Base-by-base conservation (phyloP, 2,797 vertebrate species). In the Ptychobarbus kaznakovi region DNA sequence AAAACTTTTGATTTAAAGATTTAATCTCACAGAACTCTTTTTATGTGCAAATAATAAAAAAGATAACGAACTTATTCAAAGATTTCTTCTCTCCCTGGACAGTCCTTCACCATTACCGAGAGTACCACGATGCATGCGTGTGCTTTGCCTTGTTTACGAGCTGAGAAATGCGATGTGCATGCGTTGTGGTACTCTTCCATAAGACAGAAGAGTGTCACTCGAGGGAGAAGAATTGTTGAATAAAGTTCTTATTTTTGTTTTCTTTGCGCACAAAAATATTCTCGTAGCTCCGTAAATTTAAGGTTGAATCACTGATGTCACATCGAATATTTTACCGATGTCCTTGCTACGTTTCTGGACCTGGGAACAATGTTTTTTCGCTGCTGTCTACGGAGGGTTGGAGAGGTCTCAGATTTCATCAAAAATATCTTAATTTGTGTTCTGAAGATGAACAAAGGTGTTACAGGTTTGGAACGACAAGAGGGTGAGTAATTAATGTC, bases 1-100 rank as follows among this genome's bases (percentile, higher is more conserved):
- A 42, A 22, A 40, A 3, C 8, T 2, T 70, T 22, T 70, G 20
- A 70, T 6, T 42, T 11, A 70, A 44, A n/a, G 38, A 42, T 72
- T 25, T 72, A 42, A 13, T 72, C 40, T 20, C 18, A 69, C 77
- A 65, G 53, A 28, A 69, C 25, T 68, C 44, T 91, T 89, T 84
- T 49, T 49, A 44, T 44, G 44, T 49, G 12, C 12, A 46, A 46
- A 53, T 2, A 53, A 32, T 32, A 53, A 18, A 8, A 56, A 56
- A 56, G 22, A 22, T 9, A 2, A 58, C 18, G 2, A 53, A 3
- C 3, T 58, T 58, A 11, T 58, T 58, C 3, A n/a, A n/a, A 1
- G 9, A n/a, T 58, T 49, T 49, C 4, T 15, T 15, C 13, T 49
- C 46, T 49, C 46, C 46, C 46, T 15, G 13, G 13, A 49, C 46